phyloP scores from a whole-genome alignment of 2,797 vertebrate genomes.

The Spinus olivaceus region DNA sequence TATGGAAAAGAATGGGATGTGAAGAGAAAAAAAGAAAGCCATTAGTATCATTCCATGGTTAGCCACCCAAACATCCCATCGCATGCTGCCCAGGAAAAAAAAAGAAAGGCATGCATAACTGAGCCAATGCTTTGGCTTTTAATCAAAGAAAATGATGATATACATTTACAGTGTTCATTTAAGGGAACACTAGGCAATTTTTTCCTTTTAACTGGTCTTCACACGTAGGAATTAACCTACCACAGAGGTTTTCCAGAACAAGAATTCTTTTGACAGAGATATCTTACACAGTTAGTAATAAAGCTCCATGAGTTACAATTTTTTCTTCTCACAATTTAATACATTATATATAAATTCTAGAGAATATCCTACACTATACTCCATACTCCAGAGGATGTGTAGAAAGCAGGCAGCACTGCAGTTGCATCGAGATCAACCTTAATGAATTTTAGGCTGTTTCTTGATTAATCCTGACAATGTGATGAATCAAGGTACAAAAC shows the following conservation, averaged over 20 bases:
- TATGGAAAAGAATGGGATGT: conserved; percentile 44
- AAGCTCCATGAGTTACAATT: neutral
- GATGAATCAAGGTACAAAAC: neutral
- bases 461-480: neutral
- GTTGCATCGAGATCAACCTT: neutral
- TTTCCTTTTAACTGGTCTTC: neutral
- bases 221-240: neutral
- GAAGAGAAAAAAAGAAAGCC: conserved; percentile 69
- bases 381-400: neutral
- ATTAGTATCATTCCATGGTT: conserved; percentile 67
- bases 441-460: neutral
- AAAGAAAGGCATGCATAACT: neutral
- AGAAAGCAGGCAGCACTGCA: neutral
- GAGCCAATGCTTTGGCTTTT: neutral
- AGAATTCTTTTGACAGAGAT: neutral
- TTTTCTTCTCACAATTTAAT: neutral
- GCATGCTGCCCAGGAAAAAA: conserved; percentile 15
- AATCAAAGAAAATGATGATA: neutral
- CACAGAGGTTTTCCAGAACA: neutral
- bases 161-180: neutral
- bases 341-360: neutral
- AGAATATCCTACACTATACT: neutral
- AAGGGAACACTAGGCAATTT: neutral
- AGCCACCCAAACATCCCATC: conserved; percentile 40
- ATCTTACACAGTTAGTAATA: neutral